Evolutionary conservation across 2,113 vertebrate species (phyloP).

Genomic region (Saccopteryx bilineata): DNA sequence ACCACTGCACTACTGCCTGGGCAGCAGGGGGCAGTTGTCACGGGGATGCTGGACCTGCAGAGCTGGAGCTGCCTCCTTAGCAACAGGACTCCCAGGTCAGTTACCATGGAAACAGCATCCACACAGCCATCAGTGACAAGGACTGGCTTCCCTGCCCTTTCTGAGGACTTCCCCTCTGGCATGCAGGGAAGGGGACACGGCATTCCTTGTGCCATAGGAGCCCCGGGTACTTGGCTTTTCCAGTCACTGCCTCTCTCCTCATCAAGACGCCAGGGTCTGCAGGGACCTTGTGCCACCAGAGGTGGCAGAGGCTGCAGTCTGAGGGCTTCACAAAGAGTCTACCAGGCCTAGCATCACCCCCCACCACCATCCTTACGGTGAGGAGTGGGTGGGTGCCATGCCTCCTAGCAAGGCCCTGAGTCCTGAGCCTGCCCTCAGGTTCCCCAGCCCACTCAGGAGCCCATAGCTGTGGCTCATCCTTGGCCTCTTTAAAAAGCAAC

Average conservation of each 20-base stretch:
- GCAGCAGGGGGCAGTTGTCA: conserved; percentile 79
- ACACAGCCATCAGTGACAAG: background rate
- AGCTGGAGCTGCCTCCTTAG: conserved; percentile 65
- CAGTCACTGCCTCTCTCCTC: background rate
- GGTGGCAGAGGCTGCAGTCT: background rate
- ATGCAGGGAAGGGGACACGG: fast-evolving
- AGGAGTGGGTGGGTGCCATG: background rate
- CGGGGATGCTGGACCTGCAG: conserved; percentile 65
- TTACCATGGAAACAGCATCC: conserved; percentile 81
- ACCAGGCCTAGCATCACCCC: background rate
- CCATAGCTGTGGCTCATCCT: background rate
- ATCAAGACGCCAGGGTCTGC: background rate
- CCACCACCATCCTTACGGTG: fast-evolving
- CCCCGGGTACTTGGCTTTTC: background rate
- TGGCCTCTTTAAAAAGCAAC: background rate
- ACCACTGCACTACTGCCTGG: background rate
- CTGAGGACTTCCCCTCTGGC: conserved; percentile 51
- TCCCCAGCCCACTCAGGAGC: background rate
- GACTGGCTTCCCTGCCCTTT: conserved; percentile 67
- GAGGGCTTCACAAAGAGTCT: background rate
- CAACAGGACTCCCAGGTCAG: conserved; percentile 56
- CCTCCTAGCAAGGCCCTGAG: background rate
- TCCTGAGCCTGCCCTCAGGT: background rate
- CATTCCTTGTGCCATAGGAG: background rate
- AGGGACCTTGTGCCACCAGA: background rate